Percentiles rank a stretch among this genome's conserved stretches.
phyloP scores from a whole-genome alignment of 2,888 invertebrate genomes.

The Pteria penguin region DNA sequence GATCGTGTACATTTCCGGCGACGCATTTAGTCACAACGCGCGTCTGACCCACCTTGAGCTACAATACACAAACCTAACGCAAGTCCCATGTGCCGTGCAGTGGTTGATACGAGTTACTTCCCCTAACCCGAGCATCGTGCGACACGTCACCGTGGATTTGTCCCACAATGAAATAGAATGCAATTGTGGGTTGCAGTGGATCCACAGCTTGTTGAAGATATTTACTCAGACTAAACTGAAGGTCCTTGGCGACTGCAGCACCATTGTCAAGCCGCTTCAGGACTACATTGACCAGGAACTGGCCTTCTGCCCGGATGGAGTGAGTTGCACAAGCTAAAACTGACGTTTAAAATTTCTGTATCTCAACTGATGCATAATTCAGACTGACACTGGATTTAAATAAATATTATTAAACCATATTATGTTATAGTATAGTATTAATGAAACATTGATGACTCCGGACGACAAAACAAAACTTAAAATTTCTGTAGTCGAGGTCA shows the following conservation, averaged over 20 bases:
- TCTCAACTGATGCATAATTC: too few relatives aligned
- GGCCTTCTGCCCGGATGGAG: constrained; percentile 31
- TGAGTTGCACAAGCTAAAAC: neutral
- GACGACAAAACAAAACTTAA: too few relatives aligned
- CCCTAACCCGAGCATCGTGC: constrained; percentile 4
- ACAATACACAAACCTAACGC: constrained; percentile 41
- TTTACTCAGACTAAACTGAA: constrained; percentile 2
- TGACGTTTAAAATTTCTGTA: too few relatives aligned
- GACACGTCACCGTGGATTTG: constrained; percentile 27
- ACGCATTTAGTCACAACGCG: constrained; percentile 51
- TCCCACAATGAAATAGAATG: constrained; percentile 51
- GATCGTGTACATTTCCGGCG: constrained; percentile 53
- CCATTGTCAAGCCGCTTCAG: constrained; percentile 41
- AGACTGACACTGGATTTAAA: too few relatives aligned
- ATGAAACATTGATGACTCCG: too few relatives aligned
- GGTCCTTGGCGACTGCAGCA: constrained; percentile 52
- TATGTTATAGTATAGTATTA: too few relatives aligned
- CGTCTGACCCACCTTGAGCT: constrained; percentile 43
- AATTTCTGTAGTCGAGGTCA: too few relatives aligned
- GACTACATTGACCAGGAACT: constrained; percentile 45
- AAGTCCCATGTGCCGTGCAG: constrained; percentile 55
- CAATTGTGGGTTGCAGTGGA: constrained; percentile 57
- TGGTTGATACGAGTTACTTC: constrained; percentile 29
- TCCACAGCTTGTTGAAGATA: constrained; percentile 42
- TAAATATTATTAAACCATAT: too few relatives aligned